Conservation (phyloP, 1,140 invertebrate species). For the Papilio polyxenes region DNA sequence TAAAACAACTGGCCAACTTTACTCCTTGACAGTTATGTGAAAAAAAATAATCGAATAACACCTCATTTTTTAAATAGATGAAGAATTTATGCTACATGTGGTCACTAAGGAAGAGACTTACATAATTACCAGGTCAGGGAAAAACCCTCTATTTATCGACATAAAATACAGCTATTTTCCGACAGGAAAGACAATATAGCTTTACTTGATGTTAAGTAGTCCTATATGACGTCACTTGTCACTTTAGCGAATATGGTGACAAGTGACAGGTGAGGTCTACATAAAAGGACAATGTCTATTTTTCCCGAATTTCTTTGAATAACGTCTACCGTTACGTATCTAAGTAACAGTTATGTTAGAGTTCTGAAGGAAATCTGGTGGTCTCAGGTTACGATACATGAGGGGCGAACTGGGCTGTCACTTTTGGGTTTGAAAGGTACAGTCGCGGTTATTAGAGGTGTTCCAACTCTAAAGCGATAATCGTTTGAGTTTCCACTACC, state of each 20-base stretch:
- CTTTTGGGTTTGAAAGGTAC: neutral
- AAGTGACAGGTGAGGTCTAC: neutral
- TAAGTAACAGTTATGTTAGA: conserved; percentile 1
- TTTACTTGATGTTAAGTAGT: neutral
- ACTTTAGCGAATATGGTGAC: neutral
- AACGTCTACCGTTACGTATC: neutral
- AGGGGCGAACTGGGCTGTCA: neutral
- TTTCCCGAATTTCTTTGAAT: conserved; percentile 3
- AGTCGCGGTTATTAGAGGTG: neutral
- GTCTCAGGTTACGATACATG: conserved; percentile 1
- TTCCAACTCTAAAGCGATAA: too few relatives aligned
- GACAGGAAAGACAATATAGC: neutral
- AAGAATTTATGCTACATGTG: neutral
- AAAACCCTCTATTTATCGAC: neutral
- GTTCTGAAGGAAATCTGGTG: neutral
- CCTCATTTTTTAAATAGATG: neutral
- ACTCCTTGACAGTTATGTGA: too few relatives aligned
- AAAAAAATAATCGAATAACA: too few relatives aligned
- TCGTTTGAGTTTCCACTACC: too few relatives aligned
- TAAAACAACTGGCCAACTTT: too few relatives aligned
- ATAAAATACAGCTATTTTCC: neutral
- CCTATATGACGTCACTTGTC: neutral
- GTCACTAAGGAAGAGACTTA: too few relatives aligned
- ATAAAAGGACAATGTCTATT: neutral
- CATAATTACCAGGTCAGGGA: neutral